Percentiles rank a stretch among this genome's conserved stretches.
phyloP scores from a whole-genome alignment of 2,113 vertebrate genomes.

The Trinectes maculatus region DNA sequence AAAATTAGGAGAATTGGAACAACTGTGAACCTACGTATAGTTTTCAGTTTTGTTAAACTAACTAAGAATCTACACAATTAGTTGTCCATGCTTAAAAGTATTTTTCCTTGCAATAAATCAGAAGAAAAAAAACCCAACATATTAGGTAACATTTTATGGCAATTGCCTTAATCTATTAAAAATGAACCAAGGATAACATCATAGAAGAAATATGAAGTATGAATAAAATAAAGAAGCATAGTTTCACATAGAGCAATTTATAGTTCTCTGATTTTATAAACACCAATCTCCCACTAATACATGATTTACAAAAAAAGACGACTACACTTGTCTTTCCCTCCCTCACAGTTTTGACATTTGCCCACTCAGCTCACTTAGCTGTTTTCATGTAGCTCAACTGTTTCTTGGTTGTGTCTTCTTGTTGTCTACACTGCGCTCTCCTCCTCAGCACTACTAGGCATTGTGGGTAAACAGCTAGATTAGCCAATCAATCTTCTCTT shows the following conservation, averaged over 20 bases:
- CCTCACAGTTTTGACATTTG: conserved; percentile 25
- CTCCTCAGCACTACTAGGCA: conserved; percentile 65
- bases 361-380: conserved; percentile 36
- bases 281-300: not conserved
- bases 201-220: not conserved
- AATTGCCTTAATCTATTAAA: not conserved
- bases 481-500: conserved; percentile 80
- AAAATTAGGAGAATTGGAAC: conserved; percentile 17
- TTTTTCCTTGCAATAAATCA: no score
- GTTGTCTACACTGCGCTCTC: conserved; percentile 56
- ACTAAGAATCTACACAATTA: no score
- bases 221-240: not conserved
- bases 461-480: conserved; percentile 80
- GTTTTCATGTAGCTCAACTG: conserved; percentile 50
- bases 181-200: not conserved
- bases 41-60: not conserved
- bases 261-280: no score
- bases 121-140: no score
- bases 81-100: no score
- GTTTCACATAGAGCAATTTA: no score
- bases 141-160: no score
- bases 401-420: conserved; percentile 55
- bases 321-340: not conserved
- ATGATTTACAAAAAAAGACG: not conserved
- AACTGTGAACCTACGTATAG: not conserved